These are phyloP conservation scores for Sciurus vulgaris DNA, from an alignment of 2,797 vertebrate species.

Conservation along the genomic window DNA sequence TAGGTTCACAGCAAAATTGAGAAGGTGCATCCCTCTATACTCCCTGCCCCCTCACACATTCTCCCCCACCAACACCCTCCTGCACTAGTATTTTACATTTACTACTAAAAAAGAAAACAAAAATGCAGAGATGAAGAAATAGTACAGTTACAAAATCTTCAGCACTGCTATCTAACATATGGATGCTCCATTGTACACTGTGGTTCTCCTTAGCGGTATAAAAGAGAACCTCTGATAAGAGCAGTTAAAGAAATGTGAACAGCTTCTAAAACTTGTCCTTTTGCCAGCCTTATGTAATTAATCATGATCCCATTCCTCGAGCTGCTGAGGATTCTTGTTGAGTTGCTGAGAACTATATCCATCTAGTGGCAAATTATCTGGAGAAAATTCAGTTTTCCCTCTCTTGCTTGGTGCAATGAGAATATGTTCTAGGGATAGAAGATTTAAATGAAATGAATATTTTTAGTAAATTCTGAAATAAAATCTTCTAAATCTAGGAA, in stretches of 20 bases:
- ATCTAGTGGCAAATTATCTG: neutral
- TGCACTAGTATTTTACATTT: neutral
- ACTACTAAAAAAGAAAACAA: neutral
- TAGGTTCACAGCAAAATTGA: neutral
- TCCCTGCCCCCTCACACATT: rapidly evolving
- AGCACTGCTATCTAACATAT: neutral
- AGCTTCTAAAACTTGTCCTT: slow-evolving; percentile 36
- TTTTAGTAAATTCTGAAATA: slow-evolving; percentile 30
- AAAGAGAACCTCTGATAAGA: slow-evolving; percentile 18
- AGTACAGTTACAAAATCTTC: neutral
- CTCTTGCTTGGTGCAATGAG: neutral
- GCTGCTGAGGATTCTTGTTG: neutral
- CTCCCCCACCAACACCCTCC: neutral
- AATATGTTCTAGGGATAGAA: neutral
- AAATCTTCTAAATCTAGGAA: slow-evolving; percentile 29
- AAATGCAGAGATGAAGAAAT: neutral
- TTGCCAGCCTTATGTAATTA: neutral
- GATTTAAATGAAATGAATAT: slow-evolving; percentile 37
- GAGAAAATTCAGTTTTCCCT: slow-evolving; percentile 17
- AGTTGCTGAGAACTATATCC: neutral
- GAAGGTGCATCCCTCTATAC: neutral
- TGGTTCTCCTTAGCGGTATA: neutral
- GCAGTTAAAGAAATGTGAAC: neutral
- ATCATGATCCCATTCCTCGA: neutral
- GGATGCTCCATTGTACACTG: neutral